Conservation (phyloP, 2,797 vertebrate genomes). For the Clarias platycephalus region DNA sequence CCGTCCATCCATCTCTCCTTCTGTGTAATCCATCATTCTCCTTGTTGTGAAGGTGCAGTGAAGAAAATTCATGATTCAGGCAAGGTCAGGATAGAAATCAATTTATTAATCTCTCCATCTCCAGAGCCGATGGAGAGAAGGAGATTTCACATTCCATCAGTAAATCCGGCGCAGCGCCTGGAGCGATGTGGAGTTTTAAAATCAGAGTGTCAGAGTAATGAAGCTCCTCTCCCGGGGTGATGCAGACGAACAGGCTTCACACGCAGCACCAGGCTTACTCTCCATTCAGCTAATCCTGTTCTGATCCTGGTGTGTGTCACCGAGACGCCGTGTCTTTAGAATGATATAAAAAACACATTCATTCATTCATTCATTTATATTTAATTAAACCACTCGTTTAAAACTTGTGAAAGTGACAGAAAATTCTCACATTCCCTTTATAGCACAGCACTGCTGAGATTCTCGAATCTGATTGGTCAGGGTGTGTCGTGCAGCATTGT, state of each 20-base stretch:
- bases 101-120: constrained; percentile 16
- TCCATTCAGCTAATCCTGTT: not conserved
- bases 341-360: not conserved
- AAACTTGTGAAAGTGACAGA: not conserved
- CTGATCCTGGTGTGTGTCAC: not conserved
- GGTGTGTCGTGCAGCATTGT: not conserved
- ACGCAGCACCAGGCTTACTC: not conserved
- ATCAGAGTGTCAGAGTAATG: constrained; percentile 7
- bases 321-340: not conserved
- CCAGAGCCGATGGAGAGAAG: not conserved
- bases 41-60: not conserved
- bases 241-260: too few species aligned
- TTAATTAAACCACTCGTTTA: not conserved
- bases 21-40: not conserved
- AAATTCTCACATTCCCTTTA: not conserved
- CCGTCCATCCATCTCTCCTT: not conserved
- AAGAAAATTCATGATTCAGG: not conserved
- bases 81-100: constrained; percentile 13
- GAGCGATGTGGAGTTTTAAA: not conserved
- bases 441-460: not conserved
- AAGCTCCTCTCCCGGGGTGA: not conserved
- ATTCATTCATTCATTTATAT: not conserved
- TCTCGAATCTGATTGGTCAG: not conserved
- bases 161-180: constrained; percentile 12
- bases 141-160: not conserved